These are phyloP conservation scores for Otus sunia DNA, from an alignment of 2,113 vertebrate species.

Conservation along the genomic window DNA sequence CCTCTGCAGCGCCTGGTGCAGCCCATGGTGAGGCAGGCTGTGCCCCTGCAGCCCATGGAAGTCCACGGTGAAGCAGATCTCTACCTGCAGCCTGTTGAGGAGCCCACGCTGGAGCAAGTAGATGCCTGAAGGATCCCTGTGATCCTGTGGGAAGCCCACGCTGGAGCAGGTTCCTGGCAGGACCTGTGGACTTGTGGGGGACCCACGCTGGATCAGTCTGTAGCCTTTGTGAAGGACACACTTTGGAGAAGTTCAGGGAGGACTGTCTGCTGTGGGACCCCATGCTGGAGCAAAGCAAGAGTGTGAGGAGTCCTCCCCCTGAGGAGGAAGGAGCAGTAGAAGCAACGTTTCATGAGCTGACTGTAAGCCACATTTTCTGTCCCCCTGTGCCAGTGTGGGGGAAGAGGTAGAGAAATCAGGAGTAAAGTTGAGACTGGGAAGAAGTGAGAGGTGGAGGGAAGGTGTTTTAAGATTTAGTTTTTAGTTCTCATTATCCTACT, in stretches of 20 bases:
- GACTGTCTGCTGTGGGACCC: not conserved
- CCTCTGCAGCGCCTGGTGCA: not conserved
- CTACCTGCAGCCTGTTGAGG: too few species aligned
- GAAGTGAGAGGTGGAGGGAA: not conserved
- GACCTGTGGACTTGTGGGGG: not conserved
- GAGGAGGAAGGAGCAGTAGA: not conserved
- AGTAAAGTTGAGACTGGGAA: not conserved
- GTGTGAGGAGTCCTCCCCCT: not conserved
- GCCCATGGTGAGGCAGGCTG: not conserved
- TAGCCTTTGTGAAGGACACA: not conserved
- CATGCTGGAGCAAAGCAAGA: not conserved
- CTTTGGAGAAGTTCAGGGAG: not conserved
- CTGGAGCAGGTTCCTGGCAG: not conserved
- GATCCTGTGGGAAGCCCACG: not conserved
- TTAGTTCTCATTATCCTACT: not conserved
- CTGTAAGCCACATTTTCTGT: fast-evolving
- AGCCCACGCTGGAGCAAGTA: too few species aligned
- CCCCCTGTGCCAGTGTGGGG: not conserved
- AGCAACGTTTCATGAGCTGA: not conserved
- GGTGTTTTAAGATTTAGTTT: not conserved
- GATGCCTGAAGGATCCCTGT: not conserved
- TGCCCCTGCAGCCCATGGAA: not conserved
- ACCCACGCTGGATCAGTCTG: not conserved
- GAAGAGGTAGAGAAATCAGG: fast-evolving
- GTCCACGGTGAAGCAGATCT: too few species aligned